Evolutionary conservation across 2,113 vertebrate genomes (phyloP), one percentile per base, ranked within the genome.

Genomic region (Tichodroma muraria): DNA sequence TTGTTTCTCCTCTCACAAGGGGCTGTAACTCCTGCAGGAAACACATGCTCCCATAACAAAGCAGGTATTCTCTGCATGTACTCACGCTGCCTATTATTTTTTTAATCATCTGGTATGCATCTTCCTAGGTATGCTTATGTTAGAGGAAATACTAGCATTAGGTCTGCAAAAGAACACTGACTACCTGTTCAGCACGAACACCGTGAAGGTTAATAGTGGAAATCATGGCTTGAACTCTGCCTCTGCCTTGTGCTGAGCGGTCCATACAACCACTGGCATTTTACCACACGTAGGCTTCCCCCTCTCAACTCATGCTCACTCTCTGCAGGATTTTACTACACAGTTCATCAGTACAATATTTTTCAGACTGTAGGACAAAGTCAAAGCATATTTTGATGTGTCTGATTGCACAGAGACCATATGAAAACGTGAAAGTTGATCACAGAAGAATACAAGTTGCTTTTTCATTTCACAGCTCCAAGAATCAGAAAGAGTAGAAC

Each of bases 401-500:
- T 94, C 87, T 97, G 79, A 94, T 70, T 89, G 78, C 45, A 90
- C 91, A 94, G 89, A 89, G 85, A 95, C 44, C 63, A 63, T 50
- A 94, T 45, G 38, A 95, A 79, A 90, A 97, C 3, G 31, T 33
- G 77, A 76, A 80, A 92, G 76, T 42, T 88, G 94, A 95, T 94
- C 90, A 89, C 80, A 79, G 86, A 96, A 94, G 80, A 94, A 92
- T 87, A 94, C n/a, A 95, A 95, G 93, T 79, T 84, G 88, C 76
- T 96, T 95, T 97, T 87, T 93, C 76, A 85, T 92, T 97, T 97
- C 93, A 95, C 87, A 94, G 88, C 77, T 92, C 93, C 0, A 8
- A 76, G 54, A 91, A 53, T 69, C 80, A 94, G 81, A 86, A 78
- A 79, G 40, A 56, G 47, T 27, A 88, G 66, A 78, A 85, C 38